Conservation (phyloP, 2,797 vertebrate species). For the Clarias pachynema region DNA sequence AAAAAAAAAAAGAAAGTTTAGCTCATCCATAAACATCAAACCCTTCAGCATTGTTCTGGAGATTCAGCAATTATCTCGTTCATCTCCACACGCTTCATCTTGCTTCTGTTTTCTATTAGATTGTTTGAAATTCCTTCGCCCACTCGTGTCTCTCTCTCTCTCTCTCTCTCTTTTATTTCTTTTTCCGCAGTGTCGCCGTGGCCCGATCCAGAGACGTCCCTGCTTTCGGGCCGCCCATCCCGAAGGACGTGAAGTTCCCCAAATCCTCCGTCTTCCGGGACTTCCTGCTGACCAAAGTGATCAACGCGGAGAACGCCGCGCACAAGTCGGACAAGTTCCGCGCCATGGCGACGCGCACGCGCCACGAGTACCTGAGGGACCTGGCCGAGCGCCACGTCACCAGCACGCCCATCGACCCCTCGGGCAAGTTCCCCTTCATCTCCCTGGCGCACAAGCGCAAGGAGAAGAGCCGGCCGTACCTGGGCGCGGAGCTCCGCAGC, state of each 20-base stretch:
- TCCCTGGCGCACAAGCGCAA: slow-evolving; percentile 96
- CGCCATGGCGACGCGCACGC: slow-evolving; percentile 95
- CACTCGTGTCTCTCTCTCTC: not conserved
- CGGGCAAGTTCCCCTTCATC: slow-evolving; percentile 97
- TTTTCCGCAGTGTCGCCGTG: slow-evolving; percentile 86
- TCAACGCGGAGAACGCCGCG: slow-evolving; percentile 96
- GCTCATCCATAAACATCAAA: slow-evolving; percentile 45
- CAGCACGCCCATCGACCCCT: slow-evolving; percentile 95
- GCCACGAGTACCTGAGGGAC: slow-evolving; percentile 97
- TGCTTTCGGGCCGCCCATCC: slow-evolving; percentile 97
- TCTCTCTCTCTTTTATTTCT: not conserved
- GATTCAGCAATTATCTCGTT: slow-evolving; percentile 36
- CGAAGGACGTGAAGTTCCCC: slow-evolving; percentile 92
- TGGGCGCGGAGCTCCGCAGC: slow-evolving; percentile 89
- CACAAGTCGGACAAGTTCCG: slow-evolving; percentile 98
- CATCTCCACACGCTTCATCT: slow-evolving; percentile 11
- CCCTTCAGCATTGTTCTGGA: slow-evolving; percentile 30
- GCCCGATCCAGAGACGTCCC: slow-evolving; percentile 97
- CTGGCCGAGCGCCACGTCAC: slow-evolving; percentile 96
- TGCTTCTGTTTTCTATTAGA: slow-evolving; percentile 9
- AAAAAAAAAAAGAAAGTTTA: not conserved
- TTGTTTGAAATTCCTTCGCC: slow-evolving; percentile 23
- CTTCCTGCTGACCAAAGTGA: slow-evolving; percentile 96
- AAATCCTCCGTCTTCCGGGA: slow-evolving; percentile 98
- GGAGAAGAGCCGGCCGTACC: slow-evolving; percentile 89